These are phyloP conservation scores for Drosophila subsilvestris DNA, from an alignment of 2,888 invertebrate genomes.

Conservation along the genomic window DNA sequence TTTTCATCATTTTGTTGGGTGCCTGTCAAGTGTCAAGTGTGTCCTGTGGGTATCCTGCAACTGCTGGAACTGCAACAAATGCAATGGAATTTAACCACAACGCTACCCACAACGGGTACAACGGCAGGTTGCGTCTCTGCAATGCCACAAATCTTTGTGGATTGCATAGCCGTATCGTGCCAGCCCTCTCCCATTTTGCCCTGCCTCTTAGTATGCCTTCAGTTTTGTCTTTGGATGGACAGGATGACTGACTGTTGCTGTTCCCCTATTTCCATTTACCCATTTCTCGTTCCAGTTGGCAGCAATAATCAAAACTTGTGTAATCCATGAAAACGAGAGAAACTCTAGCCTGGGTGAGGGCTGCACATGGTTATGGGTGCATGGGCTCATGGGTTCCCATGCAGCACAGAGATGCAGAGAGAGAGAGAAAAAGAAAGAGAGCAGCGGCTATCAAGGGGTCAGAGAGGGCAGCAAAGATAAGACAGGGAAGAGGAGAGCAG, in stretches of 20 bases:
- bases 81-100: conserved; percentile 7
- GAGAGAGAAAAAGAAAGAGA: too few relatives aligned
- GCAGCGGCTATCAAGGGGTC: not conserved
- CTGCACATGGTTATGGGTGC: not conserved
- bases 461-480: not conserved
- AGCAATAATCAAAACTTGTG: conserved; percentile 71
- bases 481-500: not conserved
- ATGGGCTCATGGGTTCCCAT: too few relatives aligned
- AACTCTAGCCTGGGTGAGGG: conserved; percentile 31
- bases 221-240: conserved; percentile 5
- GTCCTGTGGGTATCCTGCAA: conserved; percentile 33
- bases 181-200: too few relatives aligned
- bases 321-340: conserved; percentile 24
- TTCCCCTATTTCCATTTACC: not conserved
- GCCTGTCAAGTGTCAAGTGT: conserved; percentile 76
- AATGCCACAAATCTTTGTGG: conserved; percentile 40
- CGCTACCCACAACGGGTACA: conserved; percentile 37
- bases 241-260: conserved; percentile 31
- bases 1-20: conserved; percentile 69
- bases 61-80: conserved; percentile 3
- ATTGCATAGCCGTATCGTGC: not conserved
- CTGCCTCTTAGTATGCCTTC: not conserved
- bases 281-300: conserved; percentile 47
- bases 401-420: not conserved
- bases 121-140: conserved; percentile 44